Evolutionary conservation across 2,888 invertebrate genomes (phyloP).

Genomic region (Entomobrya proxima): DNA sequence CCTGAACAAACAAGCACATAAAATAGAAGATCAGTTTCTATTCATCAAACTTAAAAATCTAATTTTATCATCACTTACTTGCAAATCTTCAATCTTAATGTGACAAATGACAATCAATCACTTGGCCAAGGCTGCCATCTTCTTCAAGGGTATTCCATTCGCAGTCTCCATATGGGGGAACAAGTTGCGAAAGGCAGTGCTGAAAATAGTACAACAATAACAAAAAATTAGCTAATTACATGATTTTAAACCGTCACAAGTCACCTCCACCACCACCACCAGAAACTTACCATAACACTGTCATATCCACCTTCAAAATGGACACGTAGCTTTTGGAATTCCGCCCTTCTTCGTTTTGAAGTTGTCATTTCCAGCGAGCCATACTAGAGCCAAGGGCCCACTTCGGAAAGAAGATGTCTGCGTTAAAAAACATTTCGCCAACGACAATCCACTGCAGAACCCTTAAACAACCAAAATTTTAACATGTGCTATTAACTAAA

Average conservation of each 20-base stretch:
- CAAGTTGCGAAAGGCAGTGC: neutral
- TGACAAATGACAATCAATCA: conserved; percentile 14
- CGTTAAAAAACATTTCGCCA: conserved; percentile 64
- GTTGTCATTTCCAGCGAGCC: conserved; percentile 58
- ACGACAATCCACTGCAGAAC: no score
- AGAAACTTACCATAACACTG: conserved; percentile 24
- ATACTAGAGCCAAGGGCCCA: conserved; percentile 62
- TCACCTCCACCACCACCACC: neutral
- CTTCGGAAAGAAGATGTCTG: conserved; percentile 57
- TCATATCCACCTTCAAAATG: neutral
- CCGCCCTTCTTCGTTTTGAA: conserved; percentile 30
- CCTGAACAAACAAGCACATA: neutral
- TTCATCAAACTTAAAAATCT: no score
- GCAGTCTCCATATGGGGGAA: conserved; percentile 56
- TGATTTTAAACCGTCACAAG: neutral
- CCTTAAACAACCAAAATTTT: no score
- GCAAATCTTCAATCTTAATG: conserved; percentile 44
- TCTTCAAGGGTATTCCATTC: conserved; percentile 44
- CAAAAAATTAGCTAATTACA: neutral
- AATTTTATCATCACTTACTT: conserved; percentile 43
- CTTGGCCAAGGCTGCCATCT: conserved; percentile 38
- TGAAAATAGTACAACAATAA: neutral
- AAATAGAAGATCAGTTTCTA: neutral
- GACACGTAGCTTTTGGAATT: neutral
- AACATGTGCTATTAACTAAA: no score